Evolutionary conservation across 2,797 vertebrate species (phyloP).

Genomic region (Centroberyx gerrardi): DNA sequence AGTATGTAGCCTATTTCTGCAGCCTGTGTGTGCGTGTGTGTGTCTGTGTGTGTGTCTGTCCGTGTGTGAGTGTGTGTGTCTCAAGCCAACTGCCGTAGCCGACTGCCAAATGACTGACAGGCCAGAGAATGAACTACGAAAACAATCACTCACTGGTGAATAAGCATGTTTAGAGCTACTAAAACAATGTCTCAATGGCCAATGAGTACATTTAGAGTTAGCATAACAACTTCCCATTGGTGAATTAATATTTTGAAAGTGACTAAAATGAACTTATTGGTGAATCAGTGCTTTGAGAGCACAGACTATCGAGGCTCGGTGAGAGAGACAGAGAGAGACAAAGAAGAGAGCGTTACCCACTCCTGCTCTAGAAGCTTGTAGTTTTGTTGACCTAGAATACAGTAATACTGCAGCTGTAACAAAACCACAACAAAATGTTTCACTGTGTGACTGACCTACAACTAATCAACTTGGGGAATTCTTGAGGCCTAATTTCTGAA

Average conservation of each 20-base stretch:
- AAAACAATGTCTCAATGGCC: conserved; percentile 48
- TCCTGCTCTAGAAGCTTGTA: neutral
- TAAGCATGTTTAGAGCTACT: conserved; percentile 43
- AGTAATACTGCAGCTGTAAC: conserved; percentile 14
- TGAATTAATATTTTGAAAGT: conserved; percentile 3
- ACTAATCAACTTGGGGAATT: conserved; percentile 8
- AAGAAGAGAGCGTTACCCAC: neutral
- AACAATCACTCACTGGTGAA: conserved; percentile 65
- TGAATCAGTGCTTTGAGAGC: conserved; percentile 11
- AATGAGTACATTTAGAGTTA: conserved; percentile 32
- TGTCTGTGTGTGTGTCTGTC: conserved; percentile 12
- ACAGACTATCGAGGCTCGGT: neutral
- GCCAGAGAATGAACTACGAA: conserved; percentile 66
- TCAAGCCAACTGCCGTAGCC: conserved; percentile 34
- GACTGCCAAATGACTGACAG: conserved; percentile 68
- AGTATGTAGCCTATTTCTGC: conserved; percentile 57
- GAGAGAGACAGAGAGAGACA: neutral
- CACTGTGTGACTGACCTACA: neutral
- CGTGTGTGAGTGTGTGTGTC: conserved; percentile 25
- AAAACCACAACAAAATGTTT: conserved; percentile 11
- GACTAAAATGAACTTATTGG: neutral
- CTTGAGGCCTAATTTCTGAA: neutral
- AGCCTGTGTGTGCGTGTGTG: conserved; percentile 18
- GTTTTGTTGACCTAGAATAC: neutral
- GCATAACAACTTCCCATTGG: conserved; percentile 32